Evolutionary conservation across 2,888 invertebrate genomes (phyloP).

Genomic region (Rugalucina vietnamica): DNA sequence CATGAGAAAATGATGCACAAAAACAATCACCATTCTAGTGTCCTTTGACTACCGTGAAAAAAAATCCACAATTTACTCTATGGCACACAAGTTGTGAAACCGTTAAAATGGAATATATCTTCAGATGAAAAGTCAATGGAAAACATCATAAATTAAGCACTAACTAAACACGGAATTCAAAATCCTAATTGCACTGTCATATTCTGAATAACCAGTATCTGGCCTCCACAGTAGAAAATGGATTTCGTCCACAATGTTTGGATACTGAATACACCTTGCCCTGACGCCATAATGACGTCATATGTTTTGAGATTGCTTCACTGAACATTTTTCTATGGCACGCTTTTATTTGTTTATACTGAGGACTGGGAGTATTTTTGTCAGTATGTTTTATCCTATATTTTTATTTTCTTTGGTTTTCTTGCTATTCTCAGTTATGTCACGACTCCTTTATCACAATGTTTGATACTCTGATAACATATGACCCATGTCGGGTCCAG

Average conservation of each 20-base stretch:
- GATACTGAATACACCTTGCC: too few relatives aligned
- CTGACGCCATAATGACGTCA: too few relatives aligned
- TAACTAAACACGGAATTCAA: background rate
- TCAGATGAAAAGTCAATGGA: background rate
- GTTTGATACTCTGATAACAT: slow-evolving; percentile 69
- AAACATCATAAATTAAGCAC: background rate
- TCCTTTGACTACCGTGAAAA: too few relatives aligned
- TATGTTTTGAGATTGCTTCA: background rate
- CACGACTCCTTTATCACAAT: slow-evolving; percentile 57
- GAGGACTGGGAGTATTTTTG: too few relatives aligned
- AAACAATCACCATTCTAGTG: too few relatives aligned
- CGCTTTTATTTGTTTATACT: background rate
- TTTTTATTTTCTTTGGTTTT: slow-evolving; percentile 9
- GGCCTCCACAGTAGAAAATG: too few relatives aligned
- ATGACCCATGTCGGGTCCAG: slow-evolving; percentile 63
- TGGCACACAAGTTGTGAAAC: background rate
- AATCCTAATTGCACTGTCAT: background rate
- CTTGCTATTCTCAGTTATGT: background rate
- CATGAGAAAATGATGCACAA: too few relatives aligned
- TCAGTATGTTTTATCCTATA: too few relatives aligned
- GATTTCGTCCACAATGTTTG: too few relatives aligned
- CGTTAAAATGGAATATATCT: background rate
- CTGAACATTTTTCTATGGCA: background rate
- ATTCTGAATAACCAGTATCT: too few relatives aligned
- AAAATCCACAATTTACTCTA: too few relatives aligned